phyloP scores from a whole-genome alignment of 1,140 invertebrate species.

The Cotesia chilonis region DNA sequence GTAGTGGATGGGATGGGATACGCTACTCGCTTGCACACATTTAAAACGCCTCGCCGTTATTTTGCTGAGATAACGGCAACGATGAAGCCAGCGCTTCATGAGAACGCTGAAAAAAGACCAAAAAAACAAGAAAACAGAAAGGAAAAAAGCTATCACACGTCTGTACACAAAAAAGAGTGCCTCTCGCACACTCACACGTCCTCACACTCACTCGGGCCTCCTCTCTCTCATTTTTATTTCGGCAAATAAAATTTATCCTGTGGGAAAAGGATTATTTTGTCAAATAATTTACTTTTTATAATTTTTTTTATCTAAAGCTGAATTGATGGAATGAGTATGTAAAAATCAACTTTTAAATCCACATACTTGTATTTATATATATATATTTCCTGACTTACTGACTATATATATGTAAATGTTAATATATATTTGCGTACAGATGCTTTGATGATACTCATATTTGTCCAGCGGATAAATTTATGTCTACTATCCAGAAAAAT shows the following conservation, averaged over 20 bases:
- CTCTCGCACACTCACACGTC: too few relatives aligned
- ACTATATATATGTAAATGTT: background rate
- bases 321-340: conserved; percentile 5
- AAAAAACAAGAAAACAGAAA: conserved; percentile 6
- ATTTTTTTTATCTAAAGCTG: background rate
- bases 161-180: background rate
- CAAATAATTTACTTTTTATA: background rate
- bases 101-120: conserved; percentile 19
- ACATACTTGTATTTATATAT: too few relatives aligned
- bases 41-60: conserved; percentile 40
- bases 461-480: conserved; percentile 12
- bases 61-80: conserved; percentile 37
- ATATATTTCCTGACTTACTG: too few relatives aligned
- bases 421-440: background rate
- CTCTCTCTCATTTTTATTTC: background rate
- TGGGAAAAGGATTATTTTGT: conserved; percentile 11
- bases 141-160: conserved; percentile 24
- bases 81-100: conserved; percentile 35
- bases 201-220: too few relatives aligned
- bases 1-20: conserved; percentile 2
- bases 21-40: conserved; percentile 12
- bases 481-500: conserved; percentile 15
- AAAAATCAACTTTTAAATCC: background rate
- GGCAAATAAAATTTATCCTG: conserved; percentile 5
- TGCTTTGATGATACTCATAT: background rate